Evolutionary conservation across 1,140 invertebrate species (phyloP), one percentile per base, ranked within the genome.

Genomic region (Lithobius niger): DNA sequence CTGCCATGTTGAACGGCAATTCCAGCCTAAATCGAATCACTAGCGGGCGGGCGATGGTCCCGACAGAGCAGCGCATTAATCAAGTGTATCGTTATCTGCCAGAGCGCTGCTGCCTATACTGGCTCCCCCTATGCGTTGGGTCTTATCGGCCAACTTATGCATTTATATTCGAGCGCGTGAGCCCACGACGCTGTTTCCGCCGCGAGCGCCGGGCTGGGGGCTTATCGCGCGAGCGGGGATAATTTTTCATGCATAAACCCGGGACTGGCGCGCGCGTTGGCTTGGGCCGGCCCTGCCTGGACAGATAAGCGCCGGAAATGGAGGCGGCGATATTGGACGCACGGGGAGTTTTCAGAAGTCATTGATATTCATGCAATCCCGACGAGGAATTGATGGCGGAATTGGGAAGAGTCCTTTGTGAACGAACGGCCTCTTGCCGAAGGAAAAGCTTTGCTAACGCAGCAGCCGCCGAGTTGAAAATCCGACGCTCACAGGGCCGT

Each of bases 231-330:
- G 31, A 18, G 10, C 18, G 31, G 31, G 31, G 31, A 40, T 40
- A 40, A 40, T 40, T 40, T 40, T 40, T 40, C 31, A 40, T 40
- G 31, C 31, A 40, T 40, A 40, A 40, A 40, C 31, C 31, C 31
- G 31, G 31, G 31, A 10, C 10, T 10, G 10, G 10, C 31, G 10
- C 31, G 31, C 31, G 10, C 31, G 31, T 40, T 40, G 10, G 31
- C 31, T 40, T 40, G 10, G 31, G 10, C 31, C 31, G 18, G 10
- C 31, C 31, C 31, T 18, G 10, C 10, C 10, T 40, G 31, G 10
- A 40, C 10, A 40, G 31, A 40, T 40, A 40, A 40, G 31, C 31
- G 31, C 31, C 10, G 31, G 31, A 40, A 10, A 18, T n/a, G 31
- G 31, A 40, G 18, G 18, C 18, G 18, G 31, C 10, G 18, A 18